Evolutionary conservation across 2,113 vertebrate genomes (phyloP).

Genomic region (Corythaixoides concolor): DNA sequence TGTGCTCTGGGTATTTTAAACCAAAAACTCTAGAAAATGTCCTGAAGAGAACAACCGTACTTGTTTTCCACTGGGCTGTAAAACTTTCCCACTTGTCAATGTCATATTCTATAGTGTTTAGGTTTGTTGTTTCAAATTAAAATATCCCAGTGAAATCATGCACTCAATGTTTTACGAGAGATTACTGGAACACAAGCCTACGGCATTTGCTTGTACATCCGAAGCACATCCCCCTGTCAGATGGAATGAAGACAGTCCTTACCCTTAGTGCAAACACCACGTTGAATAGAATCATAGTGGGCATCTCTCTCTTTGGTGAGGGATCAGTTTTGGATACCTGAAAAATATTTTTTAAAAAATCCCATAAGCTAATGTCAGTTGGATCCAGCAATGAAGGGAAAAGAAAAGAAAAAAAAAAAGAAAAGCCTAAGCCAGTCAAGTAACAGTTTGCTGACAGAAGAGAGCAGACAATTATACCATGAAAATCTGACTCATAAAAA

Average conservation of each 20-base stretch:
- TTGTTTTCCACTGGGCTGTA: background rate
- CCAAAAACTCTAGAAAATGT: background rate
- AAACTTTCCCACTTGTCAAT: background rate
- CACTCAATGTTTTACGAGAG: background rate
- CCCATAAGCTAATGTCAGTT: background rate
- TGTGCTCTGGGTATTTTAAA: background rate
- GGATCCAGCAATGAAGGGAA: background rate
- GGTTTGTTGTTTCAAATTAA: background rate
- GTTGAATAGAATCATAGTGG: constrained; percentile 98
- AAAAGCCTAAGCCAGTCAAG: background rate
- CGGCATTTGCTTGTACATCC: background rate
- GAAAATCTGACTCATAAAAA: background rate
- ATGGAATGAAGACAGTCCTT: constrained; percentile 48
- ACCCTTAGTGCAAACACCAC: constrained; percentile 97
- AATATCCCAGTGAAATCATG: background rate
- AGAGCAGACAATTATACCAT: background rate
- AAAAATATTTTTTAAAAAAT: constrained; percentile 29
- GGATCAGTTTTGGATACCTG: constrained; percentile 96
- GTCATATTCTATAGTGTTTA: background rate
- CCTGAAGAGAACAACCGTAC: background rate
- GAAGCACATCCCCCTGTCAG: background rate
- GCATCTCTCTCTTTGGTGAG: constrained; percentile 95
- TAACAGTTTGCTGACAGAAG: background rate
- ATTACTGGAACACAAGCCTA: background rate
- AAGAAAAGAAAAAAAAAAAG: background rate